Evolutionary conservation across 2,888 invertebrate species (phyloP).

Genomic region (Bombyx huttoni): DNA sequence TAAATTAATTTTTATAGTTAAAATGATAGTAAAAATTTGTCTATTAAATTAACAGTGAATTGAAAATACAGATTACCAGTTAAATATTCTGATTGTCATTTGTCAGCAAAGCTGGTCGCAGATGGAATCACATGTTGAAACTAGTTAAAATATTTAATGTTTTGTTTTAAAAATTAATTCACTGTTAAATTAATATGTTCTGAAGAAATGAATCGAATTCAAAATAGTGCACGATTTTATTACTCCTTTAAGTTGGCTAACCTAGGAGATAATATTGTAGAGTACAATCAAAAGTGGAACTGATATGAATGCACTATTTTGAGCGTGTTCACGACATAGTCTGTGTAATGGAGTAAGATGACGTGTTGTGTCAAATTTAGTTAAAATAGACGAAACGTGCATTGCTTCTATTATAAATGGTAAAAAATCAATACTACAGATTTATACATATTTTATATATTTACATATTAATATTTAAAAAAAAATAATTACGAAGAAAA

Average conservation of each 20-base stretch:
- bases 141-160: neutral
- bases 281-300: neutral
- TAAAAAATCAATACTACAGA: neutral
- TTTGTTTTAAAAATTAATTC: neutral
- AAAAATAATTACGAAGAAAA: slow-evolving; percentile 19
- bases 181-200: neutral
- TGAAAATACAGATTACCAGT: neutral
- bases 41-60: neutral
- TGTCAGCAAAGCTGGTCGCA: neutral
- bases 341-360: neutral
- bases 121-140: neutral
- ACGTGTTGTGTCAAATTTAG: neutral
- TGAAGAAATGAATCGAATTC: neutral
- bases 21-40: neutral
- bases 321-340: neutral
- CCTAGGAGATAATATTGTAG: neutral
- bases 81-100: neutral
- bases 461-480: slow-evolving; percentile 44
- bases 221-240: neutral
- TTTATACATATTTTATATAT: neutral
- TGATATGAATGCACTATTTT: neutral
- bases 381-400: slow-evolving; percentile 8
- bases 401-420: slow-evolving; percentile 2
- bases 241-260: neutral
- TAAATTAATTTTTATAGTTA: slow-evolving; percentile 6